A percentile compares a stretch with the other conserved stretches of the same genome.
phyloP scores from a whole-genome alignment of 2,113 vertebrate species.

The Ondatra zibethicus region DNA sequence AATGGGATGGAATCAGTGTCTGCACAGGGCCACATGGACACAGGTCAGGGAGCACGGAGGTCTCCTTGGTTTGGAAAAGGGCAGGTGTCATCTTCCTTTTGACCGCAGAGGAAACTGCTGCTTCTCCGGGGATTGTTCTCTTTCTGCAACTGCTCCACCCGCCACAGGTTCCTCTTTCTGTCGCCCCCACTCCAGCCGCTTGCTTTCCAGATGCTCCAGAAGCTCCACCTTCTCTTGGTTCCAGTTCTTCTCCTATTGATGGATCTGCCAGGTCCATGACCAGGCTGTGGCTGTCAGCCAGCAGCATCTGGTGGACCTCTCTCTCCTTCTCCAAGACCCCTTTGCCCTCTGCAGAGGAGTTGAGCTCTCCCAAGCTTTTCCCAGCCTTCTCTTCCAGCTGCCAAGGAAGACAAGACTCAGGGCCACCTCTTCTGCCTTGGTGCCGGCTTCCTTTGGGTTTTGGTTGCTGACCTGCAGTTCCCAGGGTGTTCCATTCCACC shows the following conservation, averaged over 20 bases:
- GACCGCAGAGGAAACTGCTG: slow-evolving; percentile 82
- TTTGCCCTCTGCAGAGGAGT: slow-evolving; percentile 80
- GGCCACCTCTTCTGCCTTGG: slow-evolving; percentile 66
- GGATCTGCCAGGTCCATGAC: slow-evolving; percentile 96
- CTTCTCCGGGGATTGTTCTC: slow-evolving; percentile 86
- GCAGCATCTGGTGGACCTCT: slow-evolving; percentile 92
- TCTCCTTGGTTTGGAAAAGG: slow-evolving; percentile 87
- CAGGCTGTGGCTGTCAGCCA: slow-evolving; percentile 92
- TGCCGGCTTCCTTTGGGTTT: slow-evolving; percentile 87
- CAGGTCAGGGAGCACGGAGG: slow-evolving; percentile 71
- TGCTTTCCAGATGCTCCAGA: slow-evolving; percentile 90
- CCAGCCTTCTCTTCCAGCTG: slow-evolving; percentile 86
- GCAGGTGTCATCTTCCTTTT: slow-evolving; percentile 83
- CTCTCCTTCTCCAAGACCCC: slow-evolving; percentile 89
- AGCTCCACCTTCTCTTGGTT: slow-evolving; percentile 92
- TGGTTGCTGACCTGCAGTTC: slow-evolving; percentile 86
- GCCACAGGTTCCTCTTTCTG: slow-evolving; percentile 91
- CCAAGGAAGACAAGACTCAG: slow-evolving; percentile 68
- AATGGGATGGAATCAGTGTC: slow-evolving; percentile 89
- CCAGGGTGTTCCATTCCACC: slow-evolving; percentile 86
- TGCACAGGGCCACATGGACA: slow-evolving; percentile 87
- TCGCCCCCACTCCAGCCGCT: slow-evolving; percentile 92
- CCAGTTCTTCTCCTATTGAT: slow-evolving; percentile 95
- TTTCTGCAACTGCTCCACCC: slow-evolving; percentile 93
- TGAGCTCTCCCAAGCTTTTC: slow-evolving; percentile 77